Evolutionary conservation across 2,888 invertebrate genomes (phyloP).

Genomic region (Megaustenia siamemsis): DNA sequence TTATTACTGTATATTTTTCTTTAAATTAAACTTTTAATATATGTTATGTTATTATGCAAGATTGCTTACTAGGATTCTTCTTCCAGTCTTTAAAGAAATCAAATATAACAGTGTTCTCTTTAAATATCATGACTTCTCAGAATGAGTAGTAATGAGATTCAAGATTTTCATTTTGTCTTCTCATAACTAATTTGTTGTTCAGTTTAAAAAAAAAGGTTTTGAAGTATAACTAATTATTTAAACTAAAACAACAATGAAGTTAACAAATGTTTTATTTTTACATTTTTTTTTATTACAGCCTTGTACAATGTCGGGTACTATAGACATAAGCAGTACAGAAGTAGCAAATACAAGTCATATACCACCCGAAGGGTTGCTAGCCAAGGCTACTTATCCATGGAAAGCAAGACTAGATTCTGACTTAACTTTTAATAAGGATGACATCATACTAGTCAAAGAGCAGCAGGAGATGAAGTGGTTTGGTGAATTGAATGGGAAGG

Average conservation of each 20-base stretch:
- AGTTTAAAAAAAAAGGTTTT: too few species aligned
- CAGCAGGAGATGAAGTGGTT: slow-evolving; percentile 85
- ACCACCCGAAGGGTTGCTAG: slow-evolving; percentile 81
- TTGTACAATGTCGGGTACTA: slow-evolving; percentile 27
- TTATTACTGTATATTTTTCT: too few species aligned
- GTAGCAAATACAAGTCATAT: slow-evolving; percentile 55
- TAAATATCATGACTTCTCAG: too few species aligned
- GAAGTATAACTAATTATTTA: background rate
- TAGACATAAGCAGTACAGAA: background rate
- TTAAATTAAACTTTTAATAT: too few species aligned
- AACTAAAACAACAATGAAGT: background rate
- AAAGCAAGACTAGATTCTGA: slow-evolving; percentile 84
- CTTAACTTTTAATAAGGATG: slow-evolving; percentile 84
- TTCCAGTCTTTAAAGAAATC: too few species aligned
- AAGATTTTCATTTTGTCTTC: too few species aligned
- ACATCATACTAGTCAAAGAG: slow-evolving; percentile 83
- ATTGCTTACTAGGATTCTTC: too few species aligned
- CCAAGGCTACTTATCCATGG: slow-evolving; percentile 83
- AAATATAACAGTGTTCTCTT: too few species aligned
- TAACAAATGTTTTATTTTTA: background rate
- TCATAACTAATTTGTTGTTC: too few species aligned
- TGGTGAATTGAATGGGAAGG: slow-evolving; percentile 82
- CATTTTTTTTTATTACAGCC: background rate
- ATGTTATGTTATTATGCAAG: too few species aligned
- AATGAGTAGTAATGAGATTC: too few species aligned